These are phyloP conservation scores for Crocidura indochinensis DNA, from an alignment of 2,797 vertebrate genomes.

Conservation along the genomic window DNA sequence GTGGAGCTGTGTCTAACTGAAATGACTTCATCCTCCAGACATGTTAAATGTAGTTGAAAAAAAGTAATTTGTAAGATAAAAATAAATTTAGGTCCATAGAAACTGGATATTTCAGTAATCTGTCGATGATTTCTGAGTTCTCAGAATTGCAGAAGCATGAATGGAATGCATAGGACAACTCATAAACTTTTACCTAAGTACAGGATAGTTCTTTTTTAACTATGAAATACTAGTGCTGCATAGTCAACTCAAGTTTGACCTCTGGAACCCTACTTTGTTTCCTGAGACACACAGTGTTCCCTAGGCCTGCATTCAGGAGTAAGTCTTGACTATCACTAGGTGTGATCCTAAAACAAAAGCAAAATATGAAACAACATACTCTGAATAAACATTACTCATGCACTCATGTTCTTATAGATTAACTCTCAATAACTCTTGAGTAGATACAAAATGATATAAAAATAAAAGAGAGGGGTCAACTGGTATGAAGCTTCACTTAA, in stretches of 20 bases:
- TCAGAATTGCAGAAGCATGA: neutral
- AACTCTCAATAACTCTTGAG: neutral
- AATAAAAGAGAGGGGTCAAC: neutral
- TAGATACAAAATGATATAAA: neutral
- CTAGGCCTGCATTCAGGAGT: no score
- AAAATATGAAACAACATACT: neutral
- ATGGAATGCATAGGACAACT: neutral
- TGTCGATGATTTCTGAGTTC: neutral
- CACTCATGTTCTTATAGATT: no score
- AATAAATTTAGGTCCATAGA: neutral
- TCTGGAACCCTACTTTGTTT: no score
- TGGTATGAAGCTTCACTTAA: neutral
- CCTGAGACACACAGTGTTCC: no score
- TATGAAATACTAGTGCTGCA: no score
- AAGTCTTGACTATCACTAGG: no score
- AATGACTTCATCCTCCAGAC: conserved; percentile 24
- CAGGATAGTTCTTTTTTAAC: neutral
- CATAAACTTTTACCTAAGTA: neutral
- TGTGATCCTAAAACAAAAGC: no score
- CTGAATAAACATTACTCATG: no score
- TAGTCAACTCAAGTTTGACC: no score
- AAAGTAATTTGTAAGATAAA: conserved; percentile 17
- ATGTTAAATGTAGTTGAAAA: conserved; percentile 25
- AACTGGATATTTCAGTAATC: neutral
- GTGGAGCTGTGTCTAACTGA: neutral